Base-by-base conservation (phyloP, 2,797 vertebrate species). In the Enteromius treurensis region DNA sequence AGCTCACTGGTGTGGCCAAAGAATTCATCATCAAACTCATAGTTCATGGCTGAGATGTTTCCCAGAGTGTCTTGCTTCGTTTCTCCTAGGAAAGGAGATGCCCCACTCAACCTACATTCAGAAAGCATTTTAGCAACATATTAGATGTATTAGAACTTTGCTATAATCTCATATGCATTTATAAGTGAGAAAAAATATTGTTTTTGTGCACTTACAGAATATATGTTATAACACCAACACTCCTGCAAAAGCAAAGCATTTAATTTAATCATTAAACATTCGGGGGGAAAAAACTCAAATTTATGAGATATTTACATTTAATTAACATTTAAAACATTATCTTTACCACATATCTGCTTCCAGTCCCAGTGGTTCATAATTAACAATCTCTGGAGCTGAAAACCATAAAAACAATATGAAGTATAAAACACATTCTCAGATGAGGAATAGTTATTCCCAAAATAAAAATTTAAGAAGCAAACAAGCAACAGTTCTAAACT, bases 331-430 rank as follows among this genome's bases (percentile, higher is more conserved):
- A 14, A 58, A 58, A 58, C 10, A 58, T 5, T 1, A 60, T 23
- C 96, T 21, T 95, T 89, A 99, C 97, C 97, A 99, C 97, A 99
- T 98, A 90, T 99, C 97, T 74, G 96, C 97, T 87, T 97, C 96
- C 88, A 98, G 92, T 53, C 98, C 98, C 74, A 99, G 93, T 0
- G 91, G 96, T 87, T 99, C 97, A 79, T 99, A 99, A 92, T 99
- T 99, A 78, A 99, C 96, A 77, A 98, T 98, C 94, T 99, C 98
- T 85, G 97, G 97, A 93, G 98, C 98, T 99, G 94, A 90, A 97
- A 96, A 49, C 15, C 14, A 3, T 10, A 60, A 23, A 45, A 70
- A 37, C 4, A 8, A 40, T 19, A 26, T 77, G 8, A 47, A 74
- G 15, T 37, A 34, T 47, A 17, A 7, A 34, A 32, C 17, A 3